Evolutionary conservation across 2,797 vertebrate genomes (phyloP).

Genomic region (Anniella stebbinsi): DNA sequence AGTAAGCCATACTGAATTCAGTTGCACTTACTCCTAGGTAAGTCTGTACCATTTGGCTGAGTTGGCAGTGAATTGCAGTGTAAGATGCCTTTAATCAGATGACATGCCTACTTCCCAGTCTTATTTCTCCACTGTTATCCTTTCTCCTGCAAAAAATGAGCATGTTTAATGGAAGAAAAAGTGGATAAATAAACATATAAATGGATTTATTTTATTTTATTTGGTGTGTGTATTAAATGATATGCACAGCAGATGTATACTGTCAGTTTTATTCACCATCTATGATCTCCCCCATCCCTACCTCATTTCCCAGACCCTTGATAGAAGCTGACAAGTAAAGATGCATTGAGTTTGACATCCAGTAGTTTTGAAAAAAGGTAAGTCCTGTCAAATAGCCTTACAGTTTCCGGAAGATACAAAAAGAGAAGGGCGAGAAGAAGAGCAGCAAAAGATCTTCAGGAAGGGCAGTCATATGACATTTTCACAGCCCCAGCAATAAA

Average conservation of each 20-base stretch:
- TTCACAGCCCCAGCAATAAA: not conserved
- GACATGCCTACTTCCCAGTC: not conserved
- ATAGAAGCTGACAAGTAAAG: constrained; percentile 32
- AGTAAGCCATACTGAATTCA: not conserved
- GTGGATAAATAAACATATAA: not conserved
- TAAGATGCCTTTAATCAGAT: not conserved
- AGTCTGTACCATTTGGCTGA: not conserved
- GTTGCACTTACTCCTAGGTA: not conserved
- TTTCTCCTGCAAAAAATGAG: not conserved
- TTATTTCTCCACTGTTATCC: not conserved
- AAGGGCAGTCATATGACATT: not conserved
- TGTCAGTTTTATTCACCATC: constrained; percentile 11
- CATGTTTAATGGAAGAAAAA: not conserved
- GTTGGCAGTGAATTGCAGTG: not conserved
- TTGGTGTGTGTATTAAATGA: not conserved
- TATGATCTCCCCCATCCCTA: not conserved
- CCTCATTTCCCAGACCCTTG: not conserved
- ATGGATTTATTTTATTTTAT: not conserved
- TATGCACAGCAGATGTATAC: constrained; percentile 10
- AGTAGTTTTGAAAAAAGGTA: constrained; percentile 17
- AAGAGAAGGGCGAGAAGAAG: not conserved
- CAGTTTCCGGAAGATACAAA: not conserved
- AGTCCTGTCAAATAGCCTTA: not conserved
- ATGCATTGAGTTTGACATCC: constrained; percentile 29
- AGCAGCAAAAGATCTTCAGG: not conserved